Conservation (phyloP, 2,113 vertebrate genomes). For the Indri indri region DNA sequence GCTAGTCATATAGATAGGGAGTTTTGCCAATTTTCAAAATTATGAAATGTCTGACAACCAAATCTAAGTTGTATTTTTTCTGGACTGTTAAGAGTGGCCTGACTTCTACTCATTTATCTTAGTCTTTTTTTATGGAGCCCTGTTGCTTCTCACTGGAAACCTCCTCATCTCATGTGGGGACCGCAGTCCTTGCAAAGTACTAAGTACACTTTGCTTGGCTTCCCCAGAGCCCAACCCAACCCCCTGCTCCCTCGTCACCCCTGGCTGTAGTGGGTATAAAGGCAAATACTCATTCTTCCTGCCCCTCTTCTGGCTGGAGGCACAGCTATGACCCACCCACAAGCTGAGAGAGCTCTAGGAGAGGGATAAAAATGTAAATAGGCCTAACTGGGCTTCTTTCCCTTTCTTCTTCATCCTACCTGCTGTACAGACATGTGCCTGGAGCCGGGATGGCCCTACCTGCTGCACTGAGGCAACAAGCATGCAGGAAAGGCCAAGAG, state of each 20-base stretch:
- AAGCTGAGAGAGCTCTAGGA: not conserved
- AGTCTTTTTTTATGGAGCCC: not conserved
- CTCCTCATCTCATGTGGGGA: not conserved
- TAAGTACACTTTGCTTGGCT: not conserved
- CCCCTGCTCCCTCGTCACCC: not conserved
- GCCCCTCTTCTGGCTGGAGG: not conserved
- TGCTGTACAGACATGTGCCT: not conserved
- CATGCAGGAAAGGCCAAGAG: not conserved
- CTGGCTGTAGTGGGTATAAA: rapidly evolving
- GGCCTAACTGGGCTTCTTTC: not conserved
- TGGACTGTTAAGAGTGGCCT: not conserved
- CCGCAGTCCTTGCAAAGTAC: not conserved
- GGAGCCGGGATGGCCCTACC: not conserved
- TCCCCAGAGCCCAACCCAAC: not conserved
- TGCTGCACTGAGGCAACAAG: not conserved
- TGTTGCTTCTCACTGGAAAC: not conserved
- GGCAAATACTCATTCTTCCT: not conserved
- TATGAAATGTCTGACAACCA: not conserved
- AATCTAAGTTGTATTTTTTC: not conserved
- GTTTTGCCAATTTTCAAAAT: not conserved
- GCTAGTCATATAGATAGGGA: not conserved
- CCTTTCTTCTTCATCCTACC: not conserved
- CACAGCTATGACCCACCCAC: not conserved
- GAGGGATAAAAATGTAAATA: not conserved
- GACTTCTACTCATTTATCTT: not conserved